Conservation (phyloP, 1,140 invertebrate genomes). For the Drosophila ficusphila region DNA sequence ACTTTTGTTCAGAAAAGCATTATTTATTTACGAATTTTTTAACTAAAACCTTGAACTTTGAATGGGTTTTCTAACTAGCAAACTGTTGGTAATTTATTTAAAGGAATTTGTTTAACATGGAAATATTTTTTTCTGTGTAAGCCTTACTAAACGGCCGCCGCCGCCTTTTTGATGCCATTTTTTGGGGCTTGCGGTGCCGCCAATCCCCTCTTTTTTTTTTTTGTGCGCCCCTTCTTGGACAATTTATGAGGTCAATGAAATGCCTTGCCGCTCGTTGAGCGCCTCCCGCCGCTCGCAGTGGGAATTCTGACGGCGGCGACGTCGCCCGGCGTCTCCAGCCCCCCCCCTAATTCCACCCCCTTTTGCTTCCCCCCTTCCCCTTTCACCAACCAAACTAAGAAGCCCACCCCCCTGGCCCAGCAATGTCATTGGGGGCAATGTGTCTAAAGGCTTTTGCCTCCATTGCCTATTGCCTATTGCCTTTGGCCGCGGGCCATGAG, state of each 20-base stretch:
- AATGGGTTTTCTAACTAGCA: too few species aligned
- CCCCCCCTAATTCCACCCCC: not conserved
- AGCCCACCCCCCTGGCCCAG: conserved; percentile 2
- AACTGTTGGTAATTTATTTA: too few species aligned
- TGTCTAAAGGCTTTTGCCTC: conserved; percentile 22
- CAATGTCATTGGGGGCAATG: conserved; percentile 77
- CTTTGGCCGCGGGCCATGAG: conserved; percentile 20
- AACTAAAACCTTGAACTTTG: too few species aligned
- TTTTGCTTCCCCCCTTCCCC: not conserved
- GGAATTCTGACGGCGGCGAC: conserved; percentile 54
- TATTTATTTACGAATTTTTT: not conserved
- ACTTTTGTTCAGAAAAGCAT: not conserved
- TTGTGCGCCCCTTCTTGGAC: conserved; percentile 27
- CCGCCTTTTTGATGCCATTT: conserved; percentile 52
- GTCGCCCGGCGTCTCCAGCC: conserved; percentile 33
- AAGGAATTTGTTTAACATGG: not conserved
- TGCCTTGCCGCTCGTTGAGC: conserved; percentile 50
- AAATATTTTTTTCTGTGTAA: not conserved
- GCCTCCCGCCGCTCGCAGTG: conserved; percentile 5
- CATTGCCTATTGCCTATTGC: conserved; percentile 18
- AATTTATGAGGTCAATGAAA: conserved; percentile 83
- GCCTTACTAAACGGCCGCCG: conserved; percentile 54
- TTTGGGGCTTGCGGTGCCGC: conserved; percentile 35
- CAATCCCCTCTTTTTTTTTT: conserved; percentile 4
- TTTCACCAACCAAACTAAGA: too few species aligned